Conservation (phyloP, 2,888 invertebrate species). For the Drosophila cognata region DNA sequence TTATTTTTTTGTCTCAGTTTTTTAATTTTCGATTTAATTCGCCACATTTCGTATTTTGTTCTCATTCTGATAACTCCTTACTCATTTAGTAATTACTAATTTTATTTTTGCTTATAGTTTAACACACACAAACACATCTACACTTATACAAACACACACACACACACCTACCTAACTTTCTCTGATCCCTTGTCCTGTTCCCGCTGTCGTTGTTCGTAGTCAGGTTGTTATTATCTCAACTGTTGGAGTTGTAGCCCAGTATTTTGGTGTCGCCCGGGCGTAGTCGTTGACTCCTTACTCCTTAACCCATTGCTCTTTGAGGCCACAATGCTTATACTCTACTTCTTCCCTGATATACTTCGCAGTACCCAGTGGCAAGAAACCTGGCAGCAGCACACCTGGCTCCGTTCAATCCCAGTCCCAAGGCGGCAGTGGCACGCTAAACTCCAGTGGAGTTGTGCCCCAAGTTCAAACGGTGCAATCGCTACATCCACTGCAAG, state of each 20-base stretch:
- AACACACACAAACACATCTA: not conserved
- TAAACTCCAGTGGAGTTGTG: conserved; percentile 66
- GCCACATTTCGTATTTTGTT: not conserved
- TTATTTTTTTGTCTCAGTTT: not conserved
- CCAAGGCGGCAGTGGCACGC: conserved; percentile 44
- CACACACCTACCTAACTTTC: conserved; percentile 2
- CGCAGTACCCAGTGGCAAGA: conserved; percentile 74
- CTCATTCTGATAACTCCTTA: conserved; percentile 8
- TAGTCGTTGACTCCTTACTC: conserved; percentile 16
- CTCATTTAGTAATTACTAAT: conserved; percentile 10
- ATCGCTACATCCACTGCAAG: conserved; percentile 84
- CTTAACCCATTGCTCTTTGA: conserved; percentile 3
- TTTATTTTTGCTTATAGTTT: not conserved
- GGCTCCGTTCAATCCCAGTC: conserved; percentile 56
- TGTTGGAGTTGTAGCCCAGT: conserved; percentile 12
- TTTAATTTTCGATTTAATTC: not conserved
- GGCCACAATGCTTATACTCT: conserved; percentile 12
- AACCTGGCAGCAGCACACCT: conserved; percentile 55
- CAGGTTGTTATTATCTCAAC: conserved; percentile 28
- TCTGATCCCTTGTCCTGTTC: not conserved
- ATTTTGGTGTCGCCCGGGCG: conserved; percentile 34
- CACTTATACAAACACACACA: not conserved
- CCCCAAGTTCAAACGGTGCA: conserved; percentile 85
- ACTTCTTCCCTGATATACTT: conserved; percentile 22
- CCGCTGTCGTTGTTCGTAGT: conserved; percentile 27